Percentiles rank a stretch among this genome's conserved stretches.
Evolutionary conservation across 2,797 vertebrate genomes (phyloP).

Genomic region (Spea hammondii): DNA sequence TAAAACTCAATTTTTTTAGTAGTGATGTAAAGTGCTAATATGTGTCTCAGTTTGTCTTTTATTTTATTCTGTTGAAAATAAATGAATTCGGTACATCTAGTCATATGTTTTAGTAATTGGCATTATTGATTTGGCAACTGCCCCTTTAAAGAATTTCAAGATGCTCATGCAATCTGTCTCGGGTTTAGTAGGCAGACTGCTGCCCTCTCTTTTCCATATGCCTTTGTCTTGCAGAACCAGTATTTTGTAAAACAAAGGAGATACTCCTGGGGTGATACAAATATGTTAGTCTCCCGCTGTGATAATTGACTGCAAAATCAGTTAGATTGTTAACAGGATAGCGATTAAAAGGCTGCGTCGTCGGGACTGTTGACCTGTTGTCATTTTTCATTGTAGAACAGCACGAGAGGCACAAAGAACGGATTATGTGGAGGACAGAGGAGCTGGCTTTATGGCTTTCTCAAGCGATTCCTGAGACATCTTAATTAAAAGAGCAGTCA

Average conservation of each 20-base stretch:
- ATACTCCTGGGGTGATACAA: conserved; percentile 16
- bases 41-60: background rate
- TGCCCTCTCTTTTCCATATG: conserved; percentile 11
- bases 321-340: conserved; percentile 26
- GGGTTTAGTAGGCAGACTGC: background rate
- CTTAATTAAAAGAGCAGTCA: no score
- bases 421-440: no score
- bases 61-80: conserved; percentile 8
- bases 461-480: no score
- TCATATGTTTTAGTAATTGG: background rate
- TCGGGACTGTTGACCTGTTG: conserved; percentile 16
- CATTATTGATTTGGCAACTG: conserved; percentile 44
- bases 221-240: background rate
- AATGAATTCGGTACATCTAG: conserved; percentile 23
- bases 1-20: conserved; percentile 2
- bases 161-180: conserved; percentile 33
- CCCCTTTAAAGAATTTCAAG: conserved; percentile 2
- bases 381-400: background rate
- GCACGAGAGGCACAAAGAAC: no score
- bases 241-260: conserved; percentile 41
- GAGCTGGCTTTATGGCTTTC: no score
- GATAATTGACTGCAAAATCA: conserved; percentile 43
- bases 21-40: conserved; percentile 4
- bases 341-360: conserved; percentile 15
- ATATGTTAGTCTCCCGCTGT: conserved; percentile 15